Base-by-base conservation (phyloP, 2,797 vertebrate genomes). In the Nothura maculosa region DNA sequence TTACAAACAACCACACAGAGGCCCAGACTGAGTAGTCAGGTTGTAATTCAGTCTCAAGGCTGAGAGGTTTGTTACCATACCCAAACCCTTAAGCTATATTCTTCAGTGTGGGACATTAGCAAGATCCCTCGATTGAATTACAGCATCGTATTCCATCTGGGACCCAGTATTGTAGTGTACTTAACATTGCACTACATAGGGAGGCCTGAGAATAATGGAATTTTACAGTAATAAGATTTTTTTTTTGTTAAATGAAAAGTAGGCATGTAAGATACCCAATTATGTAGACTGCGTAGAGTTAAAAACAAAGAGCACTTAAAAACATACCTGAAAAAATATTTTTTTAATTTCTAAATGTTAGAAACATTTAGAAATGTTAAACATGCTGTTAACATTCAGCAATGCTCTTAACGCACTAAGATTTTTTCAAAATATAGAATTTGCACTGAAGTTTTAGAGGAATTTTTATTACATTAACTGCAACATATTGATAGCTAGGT, bases 21-120 rank as follows among this genome's bases (percentile, higher is more conserved):
- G 91, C 75, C 84, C 81, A 68, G 90, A 93, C 27, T 92, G 93
- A 97, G 94, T 93, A 97, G 92, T 85, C 58, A 94, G 93, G 96
- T 89, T 97, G 95, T 96, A 97, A 98, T 98, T 98, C 96, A 81
- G 95, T 98, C 96, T 97, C 95, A 94, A 88, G 96, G 96, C 95
- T 97, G 97, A 97, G 94, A 97, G 96, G 90, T 97, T 98, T 97
- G 94, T 96, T 97, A 93, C 97, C 94, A 92, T 96, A 97, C 94
- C 95, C 80, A 96, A 98, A 98, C 97, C 98, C 98, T 98, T 98
- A 98, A 98, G 98, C 98, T 97, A 98, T 98, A 97, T 97, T 98
- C 97, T 96, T 97, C 97, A 98, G 97, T 97, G 96, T 97, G 97
- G 98, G 97, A 97, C 97, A 98, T 98, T 97, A 98, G 96, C 95